phyloP scores from a whole-genome alignment of 1,140 invertebrate species.

The Papilio polyxenes region DNA sequence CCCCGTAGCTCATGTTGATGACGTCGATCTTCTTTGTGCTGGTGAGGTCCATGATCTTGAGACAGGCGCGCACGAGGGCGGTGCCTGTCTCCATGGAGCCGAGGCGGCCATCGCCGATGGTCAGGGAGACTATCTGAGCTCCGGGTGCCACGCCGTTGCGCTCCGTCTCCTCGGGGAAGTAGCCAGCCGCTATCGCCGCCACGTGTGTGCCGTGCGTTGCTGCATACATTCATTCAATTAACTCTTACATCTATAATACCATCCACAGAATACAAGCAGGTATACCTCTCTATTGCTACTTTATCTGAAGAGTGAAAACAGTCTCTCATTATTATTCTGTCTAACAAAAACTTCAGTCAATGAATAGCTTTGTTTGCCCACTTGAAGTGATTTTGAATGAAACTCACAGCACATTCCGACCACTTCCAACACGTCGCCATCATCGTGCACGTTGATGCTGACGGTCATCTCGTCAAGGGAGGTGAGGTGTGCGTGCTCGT shows the following conservation, averaged over 20 bases:
- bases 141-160: conserved; percentile 97
- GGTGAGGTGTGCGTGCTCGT: conserved; percentile 90
- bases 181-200: conserved; percentile 95
- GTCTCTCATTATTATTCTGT: too few species aligned
- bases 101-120: conserved; percentile 95
- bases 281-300: too few species aligned
- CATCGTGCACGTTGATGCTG: conserved; percentile 95
- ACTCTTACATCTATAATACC: too few species aligned
- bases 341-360: too few species aligned
- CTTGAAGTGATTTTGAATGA: too few species aligned
- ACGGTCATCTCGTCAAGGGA: conserved; percentile 91
- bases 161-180: conserved; percentile 94
- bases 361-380: too few species aligned
- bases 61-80: conserved; percentile 94
- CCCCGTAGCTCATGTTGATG: conserved; percentile 99
- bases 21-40: conserved; percentile 87
- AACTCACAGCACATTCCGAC: conserved; percentile 95
- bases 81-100: conserved; percentile 98
- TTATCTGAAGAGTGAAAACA: too few species aligned
- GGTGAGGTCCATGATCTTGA: conserved; percentile 89
- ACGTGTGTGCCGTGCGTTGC: conserved; percentile 98
- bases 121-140: conserved; percentile 96
- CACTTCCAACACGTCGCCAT: conserved; percentile 95
- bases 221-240: conserved; percentile 59
- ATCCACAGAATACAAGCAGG: too few species aligned